Evolutionary conservation across 1,140 invertebrate species (phyloP), one percentile per base, ranked within the genome.

Genomic region (Brachionus asplanchnoidis): DNA sequence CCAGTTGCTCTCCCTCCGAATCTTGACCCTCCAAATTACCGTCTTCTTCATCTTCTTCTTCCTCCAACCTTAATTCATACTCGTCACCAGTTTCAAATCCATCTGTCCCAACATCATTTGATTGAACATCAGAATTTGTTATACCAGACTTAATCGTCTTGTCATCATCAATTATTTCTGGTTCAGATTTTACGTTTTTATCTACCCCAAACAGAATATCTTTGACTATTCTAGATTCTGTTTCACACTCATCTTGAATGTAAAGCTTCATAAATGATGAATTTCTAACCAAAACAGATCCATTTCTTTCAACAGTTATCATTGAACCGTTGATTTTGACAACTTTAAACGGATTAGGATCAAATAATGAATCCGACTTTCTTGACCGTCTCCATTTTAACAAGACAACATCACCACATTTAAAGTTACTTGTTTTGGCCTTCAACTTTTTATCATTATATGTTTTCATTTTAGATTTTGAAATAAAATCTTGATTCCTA

Each of bases 281-380:
- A 28, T 68, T 68, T 68, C 65, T 68, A 32, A 68, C 65, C 20
- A 68, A 26, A 17, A 26, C 14, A 32, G 17, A 28, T 14, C 65
- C 65, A 23, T 68, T 28, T 68, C 65, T 68, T 36, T 68, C 20
- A 36, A 28, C 65, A 68, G 65, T 68, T 12, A 68, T 28, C 65
- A 68, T 68, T 68, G 65, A 68, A 68, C 65, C 65, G 20, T 68
- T 68, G 23, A 68, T 20, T 68, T 28, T 68, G 20, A 68, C 65
- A 17, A 68, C n/a, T 20, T 68, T 68, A 68, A 26, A 68, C 23
- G 65, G 65, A 26, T 68, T 68, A 7, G 65, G 65, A 36, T 68
- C 65, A 68, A 26, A 68, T 26, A 68, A 26, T 36, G 65, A 28
- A 68, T 68, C 65, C 17, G 65, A 68, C 20, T 68, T 68, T 17